Conservation (phyloP, 2,888 invertebrate genomes). For the Drosophila borealis region DNA sequence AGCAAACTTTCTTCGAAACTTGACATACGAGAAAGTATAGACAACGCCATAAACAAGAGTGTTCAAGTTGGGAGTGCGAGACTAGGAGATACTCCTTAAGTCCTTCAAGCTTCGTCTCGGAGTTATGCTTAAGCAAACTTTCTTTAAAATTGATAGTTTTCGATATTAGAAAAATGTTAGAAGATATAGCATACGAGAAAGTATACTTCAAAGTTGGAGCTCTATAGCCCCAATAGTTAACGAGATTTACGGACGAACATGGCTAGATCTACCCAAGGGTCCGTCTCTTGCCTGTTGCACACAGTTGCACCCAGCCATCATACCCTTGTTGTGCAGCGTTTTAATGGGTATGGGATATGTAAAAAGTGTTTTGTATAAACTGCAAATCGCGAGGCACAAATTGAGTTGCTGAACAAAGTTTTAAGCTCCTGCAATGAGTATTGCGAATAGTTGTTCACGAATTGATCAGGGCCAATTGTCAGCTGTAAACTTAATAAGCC, state of each 20-base stretch:
- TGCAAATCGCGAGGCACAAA: constrained; percentile 31
- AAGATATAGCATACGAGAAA: too few relatives aligned
- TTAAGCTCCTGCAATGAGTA: constrained; percentile 29
- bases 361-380: constrained; percentile 15
- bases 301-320: not conserved
- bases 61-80: not conserved
- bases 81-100: not conserved
- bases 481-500: not conserved
- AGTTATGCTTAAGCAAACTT: too few relatives aligned
- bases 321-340: not conserved
- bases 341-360: not conserved
- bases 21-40: not conserved
- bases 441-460: constrained; percentile 16
- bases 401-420: constrained; percentile 41
- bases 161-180: not conserved
- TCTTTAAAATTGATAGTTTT: not conserved
- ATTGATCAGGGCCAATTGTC: constrained; percentile 21
- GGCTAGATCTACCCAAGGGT: too few relatives aligned
- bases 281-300: too few relatives aligned
- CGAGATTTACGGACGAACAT: too few relatives aligned
- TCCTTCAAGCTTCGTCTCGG: too few relatives aligned
- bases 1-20: too few relatives aligned
- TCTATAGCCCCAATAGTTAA: too few relatives aligned
- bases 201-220: too few relatives aligned
- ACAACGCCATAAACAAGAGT: constrained; percentile 11